A percentile compares a stretch with the other conserved stretches of the same genome.
These are phyloP conservation scores for Sphecodes monilicornis DNA, from an alignment of 2,888 invertebrate genomes.

Conservation along the genomic window DNA sequence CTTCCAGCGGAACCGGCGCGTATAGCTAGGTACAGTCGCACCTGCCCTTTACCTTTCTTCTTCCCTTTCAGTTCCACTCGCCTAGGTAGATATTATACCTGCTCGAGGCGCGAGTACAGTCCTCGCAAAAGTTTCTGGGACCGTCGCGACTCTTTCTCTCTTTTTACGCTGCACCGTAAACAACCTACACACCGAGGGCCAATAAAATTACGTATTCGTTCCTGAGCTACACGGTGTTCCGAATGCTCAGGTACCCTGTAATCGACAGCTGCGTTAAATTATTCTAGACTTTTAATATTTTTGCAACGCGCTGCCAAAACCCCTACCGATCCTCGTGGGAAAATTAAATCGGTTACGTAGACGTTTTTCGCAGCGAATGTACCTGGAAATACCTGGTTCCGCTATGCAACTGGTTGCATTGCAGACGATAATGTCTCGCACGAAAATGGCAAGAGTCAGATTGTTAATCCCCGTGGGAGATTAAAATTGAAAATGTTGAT, in stretches of 20 bases:
- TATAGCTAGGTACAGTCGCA: conserved; percentile 74
- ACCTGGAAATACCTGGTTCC: not conserved
- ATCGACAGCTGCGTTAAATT: not conserved
- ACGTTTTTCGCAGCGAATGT: not conserved
- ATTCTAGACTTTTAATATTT: not conserved
- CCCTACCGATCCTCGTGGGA: not conserved
- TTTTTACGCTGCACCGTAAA: not conserved
- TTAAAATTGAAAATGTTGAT: not conserved
- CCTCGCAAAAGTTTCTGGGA: conserved; percentile 48
- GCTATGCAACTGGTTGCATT: not conserved
- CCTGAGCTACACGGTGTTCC: not conserved
- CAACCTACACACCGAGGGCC: not conserved
- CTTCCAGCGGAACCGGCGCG: conserved; percentile 48
- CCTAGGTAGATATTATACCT: conserved; percentile 67
- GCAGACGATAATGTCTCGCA: not conserved
- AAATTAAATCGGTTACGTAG: not conserved
- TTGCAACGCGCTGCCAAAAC: not conserved
- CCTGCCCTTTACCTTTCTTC: conserved; percentile 81
- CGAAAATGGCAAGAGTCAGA: not conserved
- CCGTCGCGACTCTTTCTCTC: not conserved
- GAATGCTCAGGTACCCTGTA: not conserved
- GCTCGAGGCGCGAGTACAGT: conserved; percentile 52
- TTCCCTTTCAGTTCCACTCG: conserved; percentile 70
- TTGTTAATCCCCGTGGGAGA: not conserved
- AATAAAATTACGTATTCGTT: not conserved